Base-by-base conservation (phyloP, 2,797 vertebrate genomes). In the Chelonia mydas region DNA sequence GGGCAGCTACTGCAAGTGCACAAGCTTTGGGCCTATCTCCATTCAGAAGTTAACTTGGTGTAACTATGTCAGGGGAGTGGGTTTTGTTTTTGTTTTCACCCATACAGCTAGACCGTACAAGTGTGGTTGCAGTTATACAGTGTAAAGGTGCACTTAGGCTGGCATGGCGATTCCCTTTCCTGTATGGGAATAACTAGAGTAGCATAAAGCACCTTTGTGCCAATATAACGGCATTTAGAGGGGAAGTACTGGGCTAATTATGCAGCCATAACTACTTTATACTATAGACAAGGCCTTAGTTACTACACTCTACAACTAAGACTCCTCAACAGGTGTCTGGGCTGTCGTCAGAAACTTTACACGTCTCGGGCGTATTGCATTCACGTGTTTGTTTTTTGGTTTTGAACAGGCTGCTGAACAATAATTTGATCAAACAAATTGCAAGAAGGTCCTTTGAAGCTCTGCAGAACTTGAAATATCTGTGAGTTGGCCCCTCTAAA, bases 391-490 rank as follows among this genome's bases (percentile, higher is more conserved):
- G 1, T 11, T 96, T 93, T 57, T 55, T 10, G 3, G 7, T 84
- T 72, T 72, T 49, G 7, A 61, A 55, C 94, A 98, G 98, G 92
- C 96, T 98, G 87, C 94, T 98, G 95, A 98, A 98, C 95, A 98
- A 98, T 7, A 98, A 98, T n/a, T 92, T 93, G 78, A 98, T 98
- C 89, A 97, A 96, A 57, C 93, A 98, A 13, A 97, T 98, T 0
- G 81, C 86, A 79, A 96, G 95, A 82, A 94, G 96, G 81, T 97
- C 98, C 77, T 98, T 98, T 49, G 94, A 98, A 94, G 97, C 92
- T 53, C 94, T 98, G 92, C 96, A 96, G 90, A 98, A 96, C 87
- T 81, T 98, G 78, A 98, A 98, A 88, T 98, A 97, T 95, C 98
- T 98, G 98, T 98, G 95, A 98, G 98, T 98, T 76, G 53, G 3